Percentiles rank a stretch among this genome's conserved stretches.
phyloP scores from a whole-genome alignment of 2,797 vertebrate species.

The Catamblyrhynchus diadema region DNA sequence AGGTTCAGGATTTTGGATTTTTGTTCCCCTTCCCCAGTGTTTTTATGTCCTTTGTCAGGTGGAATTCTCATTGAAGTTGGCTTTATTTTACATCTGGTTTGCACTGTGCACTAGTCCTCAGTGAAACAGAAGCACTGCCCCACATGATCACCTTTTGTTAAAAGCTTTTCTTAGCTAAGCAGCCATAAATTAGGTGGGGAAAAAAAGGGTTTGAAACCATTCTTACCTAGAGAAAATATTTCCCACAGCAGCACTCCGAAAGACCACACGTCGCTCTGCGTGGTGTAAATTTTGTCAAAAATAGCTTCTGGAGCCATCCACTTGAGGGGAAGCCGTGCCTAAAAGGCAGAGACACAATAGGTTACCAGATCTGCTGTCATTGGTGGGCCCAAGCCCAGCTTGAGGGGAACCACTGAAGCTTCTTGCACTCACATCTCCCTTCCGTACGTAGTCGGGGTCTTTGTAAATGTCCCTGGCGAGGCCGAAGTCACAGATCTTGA shows the following conservation, averaged over 20 bases:
- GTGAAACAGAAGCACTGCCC: background rate
- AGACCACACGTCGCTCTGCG: conserved; percentile 94
- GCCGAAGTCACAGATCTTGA: conserved; percentile 95
- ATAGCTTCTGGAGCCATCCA: conserved; percentile 97
- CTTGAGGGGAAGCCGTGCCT: conserved; percentile 93
- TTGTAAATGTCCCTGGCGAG: conserved; percentile 93
- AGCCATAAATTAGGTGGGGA: background rate
- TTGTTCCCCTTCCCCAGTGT: background rate
- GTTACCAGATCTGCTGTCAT: background rate
- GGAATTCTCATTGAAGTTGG: background rate
- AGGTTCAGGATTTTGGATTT: background rate
- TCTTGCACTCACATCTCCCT: conserved; percentile 87
- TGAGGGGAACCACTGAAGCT: accelerated
- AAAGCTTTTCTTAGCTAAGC: background rate
- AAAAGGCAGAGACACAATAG: background rate
- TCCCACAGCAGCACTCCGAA: conserved; percentile 95
- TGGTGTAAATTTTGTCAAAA: conserved; percentile 95
- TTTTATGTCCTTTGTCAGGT: background rate
- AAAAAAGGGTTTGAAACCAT: background rate
- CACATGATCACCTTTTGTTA: background rate
- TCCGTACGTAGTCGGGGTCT: conserved; percentile 93
- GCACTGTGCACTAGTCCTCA: background rate
- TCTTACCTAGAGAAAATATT: conserved; percentile 94
- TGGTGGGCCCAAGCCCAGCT: background rate
- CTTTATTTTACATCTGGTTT: background rate